Evolutionary conservation across 2,888 invertebrate genomes (phyloP), one percentile per base, ranked within the genome.

Genomic region (Dexiosoma caninum): DNA sequence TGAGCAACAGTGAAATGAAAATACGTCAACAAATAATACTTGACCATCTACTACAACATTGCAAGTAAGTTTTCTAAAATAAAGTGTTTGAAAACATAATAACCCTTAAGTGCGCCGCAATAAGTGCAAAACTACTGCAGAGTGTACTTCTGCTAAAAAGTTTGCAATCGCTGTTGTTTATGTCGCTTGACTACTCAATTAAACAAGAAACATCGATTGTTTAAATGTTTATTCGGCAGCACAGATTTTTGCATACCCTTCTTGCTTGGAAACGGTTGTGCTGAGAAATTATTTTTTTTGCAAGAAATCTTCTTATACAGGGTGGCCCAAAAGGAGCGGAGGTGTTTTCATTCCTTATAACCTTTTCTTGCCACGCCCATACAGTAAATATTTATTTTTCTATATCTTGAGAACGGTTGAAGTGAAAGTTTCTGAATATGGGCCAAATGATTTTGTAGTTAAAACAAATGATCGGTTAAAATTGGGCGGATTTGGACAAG

Each of bases 51-150:
- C n/a, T n/a, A n/a, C n/a, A n/a, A 12, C 64, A 60, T 37, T 53
- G 35, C 51, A 42, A 57, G 32, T 59, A 53, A 57, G 40, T 67
- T 59, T 51, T 60, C 27, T 49, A 19, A 3, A n/a, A 57, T 64
- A 27, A 16, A 37, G 55, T 60, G 40, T 60, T 70, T 19, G 30
- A 40, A 72, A 62, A 64, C n/a, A 6, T 27, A 27, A 40, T 21
- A 53, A 53, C 76, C 69, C 76, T 76, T 60, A 69, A 76, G 69
- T 76, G 78, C 51, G n/a, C 32, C 46, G 9, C 49, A 62, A 23
- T 71, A 53, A 53, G 53, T 55, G 35, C 49, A 49, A 19, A 21
- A 42, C 19, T 44, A 46, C 12, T 44, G 64, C 19, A 32, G 14
- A 40, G 30, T 1, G 14, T 32, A 46, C 55, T 55, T 55, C 10